These are phyloP conservation scores for Epizoanthus ramosus DNA, from an alignment of 92 coral and sea anemone species.

Conservation along the genomic window DNA sequence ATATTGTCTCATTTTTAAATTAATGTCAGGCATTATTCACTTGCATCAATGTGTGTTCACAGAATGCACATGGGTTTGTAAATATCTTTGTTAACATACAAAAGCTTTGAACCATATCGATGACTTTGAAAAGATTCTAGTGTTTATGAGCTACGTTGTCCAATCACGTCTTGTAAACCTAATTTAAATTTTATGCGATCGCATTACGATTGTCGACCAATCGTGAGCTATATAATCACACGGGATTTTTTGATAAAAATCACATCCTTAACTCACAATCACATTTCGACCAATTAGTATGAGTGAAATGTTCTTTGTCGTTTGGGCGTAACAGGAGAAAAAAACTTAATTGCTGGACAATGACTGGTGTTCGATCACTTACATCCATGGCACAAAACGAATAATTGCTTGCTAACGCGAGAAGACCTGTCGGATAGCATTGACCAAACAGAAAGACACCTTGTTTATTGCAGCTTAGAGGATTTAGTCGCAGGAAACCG, in stretches of 20 bases:
- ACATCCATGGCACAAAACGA: conserved; percentile 33
- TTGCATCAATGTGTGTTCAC: conserved; percentile 54
- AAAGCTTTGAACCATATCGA: conserved; percentile 54
- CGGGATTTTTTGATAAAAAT: conserved; percentile 81
- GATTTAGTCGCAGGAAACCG: background rate
- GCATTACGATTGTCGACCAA: conserved; percentile 69
- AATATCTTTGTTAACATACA: conserved; percentile 57
- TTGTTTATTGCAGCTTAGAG: conserved; percentile 17
- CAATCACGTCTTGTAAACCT: conserved; percentile 62
- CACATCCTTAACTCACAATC: conserved; percentile 82
- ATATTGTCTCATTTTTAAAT: conserved; percentile 84
- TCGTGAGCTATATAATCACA: conserved; percentile 75
- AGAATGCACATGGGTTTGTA: conserved; percentile 36
- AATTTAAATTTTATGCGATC: conserved; percentile 64
- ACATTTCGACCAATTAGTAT: conserved; percentile 89
- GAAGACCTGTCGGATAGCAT: background rate
- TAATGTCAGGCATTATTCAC: conserved; percentile 63
- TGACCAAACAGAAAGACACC: conserved; percentile 11
- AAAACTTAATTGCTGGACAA: conserved; percentile 83
- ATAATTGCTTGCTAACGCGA: conserved; percentile 19
- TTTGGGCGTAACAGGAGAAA: conserved; percentile 81
- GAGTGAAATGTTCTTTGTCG: conserved; percentile 91
- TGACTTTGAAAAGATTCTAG: conserved; percentile 39
- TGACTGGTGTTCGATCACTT: conserved; percentile 71
- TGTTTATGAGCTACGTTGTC: conserved; percentile 54